A percentile compares a stretch with the other conserved stretches of the same genome.
Evolutionary conservation across 2,113 vertebrate species (phyloP).

Genomic region (Sceloporus tristichus): DNA sequence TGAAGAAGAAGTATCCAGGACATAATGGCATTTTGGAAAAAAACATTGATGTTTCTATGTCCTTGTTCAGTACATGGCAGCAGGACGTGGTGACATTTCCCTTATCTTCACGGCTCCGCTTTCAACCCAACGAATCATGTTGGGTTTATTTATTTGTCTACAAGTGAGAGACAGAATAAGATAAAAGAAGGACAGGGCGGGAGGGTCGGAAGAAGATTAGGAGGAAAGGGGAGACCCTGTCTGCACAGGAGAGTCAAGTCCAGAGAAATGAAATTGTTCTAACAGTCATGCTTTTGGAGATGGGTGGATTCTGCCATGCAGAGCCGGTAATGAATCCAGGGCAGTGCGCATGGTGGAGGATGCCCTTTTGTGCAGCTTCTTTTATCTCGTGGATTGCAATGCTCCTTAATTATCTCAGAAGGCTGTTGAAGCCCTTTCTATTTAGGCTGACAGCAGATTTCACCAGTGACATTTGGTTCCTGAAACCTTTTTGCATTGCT

Average conservation of each 20-base stretch:
- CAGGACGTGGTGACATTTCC: background rate
- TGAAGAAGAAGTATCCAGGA: no score
- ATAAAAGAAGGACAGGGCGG: background rate
- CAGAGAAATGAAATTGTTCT: background rate
- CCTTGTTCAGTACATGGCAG: background rate
- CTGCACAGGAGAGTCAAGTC: rapidly evolving
- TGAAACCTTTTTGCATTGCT: background rate
- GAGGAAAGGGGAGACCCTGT: background rate
- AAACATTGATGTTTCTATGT: background rate
- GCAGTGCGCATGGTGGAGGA: background rate
- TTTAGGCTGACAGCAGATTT: background rate
- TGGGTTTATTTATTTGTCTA: slow-evolving; percentile 4
- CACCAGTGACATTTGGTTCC: background rate
- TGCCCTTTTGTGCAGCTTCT: background rate
- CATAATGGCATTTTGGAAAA: background rate
- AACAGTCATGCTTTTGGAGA: no score
- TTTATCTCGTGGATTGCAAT: background rate
- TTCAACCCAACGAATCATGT: background rate
- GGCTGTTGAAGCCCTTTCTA: background rate
- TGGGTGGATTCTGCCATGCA: background rate
- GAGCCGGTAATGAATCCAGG: background rate
- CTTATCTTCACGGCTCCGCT: slow-evolving; percentile 9
- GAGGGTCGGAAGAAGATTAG: no score
- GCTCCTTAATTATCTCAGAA: background rate
- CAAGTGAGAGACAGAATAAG: background rate